Evolutionary conservation across 1,140 invertebrate genomes (phyloP), one percentile per base, ranked within the genome.

Genomic region (Popillia japonica): DNA sequence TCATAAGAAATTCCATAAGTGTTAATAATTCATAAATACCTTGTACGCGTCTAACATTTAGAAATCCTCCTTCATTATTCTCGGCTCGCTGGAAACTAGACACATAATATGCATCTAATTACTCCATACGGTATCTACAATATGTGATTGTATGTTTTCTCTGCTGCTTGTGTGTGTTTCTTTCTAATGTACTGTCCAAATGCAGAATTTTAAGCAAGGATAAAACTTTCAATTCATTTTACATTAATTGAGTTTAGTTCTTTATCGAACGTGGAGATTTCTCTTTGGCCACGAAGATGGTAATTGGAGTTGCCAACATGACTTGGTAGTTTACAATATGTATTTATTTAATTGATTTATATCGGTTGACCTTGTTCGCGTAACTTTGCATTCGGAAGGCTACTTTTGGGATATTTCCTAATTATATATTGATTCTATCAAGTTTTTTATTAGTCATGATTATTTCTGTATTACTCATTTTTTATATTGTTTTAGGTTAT

Each of bases 121-220:
- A 55, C 48, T 55, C n/a, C 17, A 55, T 55, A 55, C 14, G 14
- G 2, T 55, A 55, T 55, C 48, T 55, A 17, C 44, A n/a, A n/a
- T n/a, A 48, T 48, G 48, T 55, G 48, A 55, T 55, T 55, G 48
- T 55, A 55, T 17, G 48, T 55, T 55, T 55, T 55, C 48, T 55
- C 48, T 55, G 17, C 48, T 55, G 17, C 48, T 14, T 55, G 48
- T 55, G 17, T 17, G n/a, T 0, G 0, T 55, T 55, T 55, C 17
- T 55, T 55, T 55, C 48, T 48, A 48, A 55, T 17, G 11, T 55
- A 17, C 48, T 17, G 48, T 55, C 10, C 48, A 17, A 55, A 55
- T 55, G 48, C 48, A 55, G 48, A 55, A 55, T 55, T 55, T 55
- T 55, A 55, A 55, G 48, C 48, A 55, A 55, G 48, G 48, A 55